Base-by-base conservation (phyloP, 2,888 invertebrate genomes). In the Acrobasis consociella region DNA sequence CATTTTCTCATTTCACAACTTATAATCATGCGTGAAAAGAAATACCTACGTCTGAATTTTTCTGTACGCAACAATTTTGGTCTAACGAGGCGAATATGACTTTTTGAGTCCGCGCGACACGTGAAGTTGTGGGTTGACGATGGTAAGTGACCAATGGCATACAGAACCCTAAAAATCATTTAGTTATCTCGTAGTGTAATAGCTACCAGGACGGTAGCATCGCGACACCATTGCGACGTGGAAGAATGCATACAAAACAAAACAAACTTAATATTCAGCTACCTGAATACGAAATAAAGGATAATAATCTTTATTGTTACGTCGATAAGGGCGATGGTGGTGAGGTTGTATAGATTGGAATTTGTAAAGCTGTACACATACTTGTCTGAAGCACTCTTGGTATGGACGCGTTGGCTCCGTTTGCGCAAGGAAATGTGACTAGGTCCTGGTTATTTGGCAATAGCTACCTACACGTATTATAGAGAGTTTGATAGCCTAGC, bases 381-480 rank as follows among this genome's bases (percentile, higher is more conserved):
- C 71, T 72, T 70, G 65, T 63, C 64, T 67, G 64, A 67, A 73
- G 70, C 66, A 68, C 74, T 73, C 73, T 79, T 75, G 69, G 76
- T 76, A 77, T 76, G 78, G 78, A 77, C 69, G 74, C 71, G 74
- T 65, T 64, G 65, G 61, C 66, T 67, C 60, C 60, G 71, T 78
- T 85, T 83, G 80, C 81, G 81, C 77, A 83, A 81, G 76, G 74
- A 75, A 81, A 79, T 73, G 76, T 77, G 76, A 72, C 77, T 73
- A 74, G 78, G 77, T 78, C 80, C 82, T 79, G 73, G 70, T 70
- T 71, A 68, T 79, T 78, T 78, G 73, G 77, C 71, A 78, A 81
- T 75, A 69, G 66, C 71, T 75, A 72, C 73, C 73, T 72, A 72
- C 71, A 67, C 69, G 69, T 64, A 68, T 62, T 55, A 46, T 46